phyloP scores from a whole-genome alignment of 2,888 invertebrate species.

The Tricholauxania praeusta region DNA sequence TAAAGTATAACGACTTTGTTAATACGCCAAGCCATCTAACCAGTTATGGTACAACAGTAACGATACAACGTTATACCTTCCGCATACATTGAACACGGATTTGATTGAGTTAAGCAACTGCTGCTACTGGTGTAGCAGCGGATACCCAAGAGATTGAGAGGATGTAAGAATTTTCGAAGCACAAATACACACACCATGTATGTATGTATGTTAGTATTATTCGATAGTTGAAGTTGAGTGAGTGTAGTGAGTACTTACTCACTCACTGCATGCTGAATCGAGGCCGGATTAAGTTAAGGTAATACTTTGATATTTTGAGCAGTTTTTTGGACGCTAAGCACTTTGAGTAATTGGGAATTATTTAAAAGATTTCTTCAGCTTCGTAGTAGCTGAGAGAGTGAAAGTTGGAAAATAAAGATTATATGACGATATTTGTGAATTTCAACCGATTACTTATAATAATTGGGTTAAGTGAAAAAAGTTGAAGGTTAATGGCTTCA shows the following conservation, averaged over 20 bases:
- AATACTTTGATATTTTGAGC: constrained; percentile 3
- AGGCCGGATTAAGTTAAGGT: constrained; percentile 25
- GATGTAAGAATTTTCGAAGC: not conserved
- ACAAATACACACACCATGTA: not conserved
- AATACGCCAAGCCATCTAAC: constrained; percentile 4
- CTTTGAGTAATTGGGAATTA: constrained; percentile 28
- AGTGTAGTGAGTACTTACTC: no score
- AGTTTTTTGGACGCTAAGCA: constrained; percentile 17
- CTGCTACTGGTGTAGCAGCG: not conserved
- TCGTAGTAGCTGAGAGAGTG: not conserved
- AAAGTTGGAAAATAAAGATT: no score
- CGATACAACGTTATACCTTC: constrained; percentile 3
- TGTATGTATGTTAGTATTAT: not conserved
- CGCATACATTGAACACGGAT: constrained; percentile 3
- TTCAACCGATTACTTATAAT: no score
- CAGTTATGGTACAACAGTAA: constrained; percentile 11
- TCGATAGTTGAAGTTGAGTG: not conserved
- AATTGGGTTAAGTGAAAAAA: no score
- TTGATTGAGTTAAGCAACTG: constrained; percentile 26
- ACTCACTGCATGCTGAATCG: constrained; percentile 25
- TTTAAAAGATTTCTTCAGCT: constrained; percentile 7
- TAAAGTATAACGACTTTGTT: constrained; percentile 34
- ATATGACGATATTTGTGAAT: no score
- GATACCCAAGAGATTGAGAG: no score
- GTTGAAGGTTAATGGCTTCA: no score